A percentile compares a stretch with the other conserved stretches of the same genome.
These are phyloP conservation scores for Perognathus longimembris DNA, from an alignment of 2,113 vertebrate genomes.

Conservation along the genomic window DNA sequence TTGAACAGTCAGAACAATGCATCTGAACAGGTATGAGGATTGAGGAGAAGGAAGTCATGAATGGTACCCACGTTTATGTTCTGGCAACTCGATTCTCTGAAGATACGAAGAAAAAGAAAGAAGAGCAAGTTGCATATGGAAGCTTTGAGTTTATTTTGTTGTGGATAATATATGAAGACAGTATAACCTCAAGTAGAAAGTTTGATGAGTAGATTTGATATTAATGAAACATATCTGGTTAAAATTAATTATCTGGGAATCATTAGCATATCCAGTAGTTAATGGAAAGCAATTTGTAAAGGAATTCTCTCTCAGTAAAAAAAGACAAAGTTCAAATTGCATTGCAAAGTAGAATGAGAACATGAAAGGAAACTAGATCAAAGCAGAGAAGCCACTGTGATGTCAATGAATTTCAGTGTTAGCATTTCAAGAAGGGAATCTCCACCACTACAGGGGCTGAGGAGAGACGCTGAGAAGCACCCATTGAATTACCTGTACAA, in stretches of 20 bases:
- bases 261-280: not conserved
- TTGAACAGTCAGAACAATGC: not conserved
- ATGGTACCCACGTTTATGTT: not conserved
- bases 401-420: not conserved
- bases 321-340: not conserved
- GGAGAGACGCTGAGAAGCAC: not conserved
- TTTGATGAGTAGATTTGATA: not conserved
- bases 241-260: conserved; percentile 34
- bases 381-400: not conserved
- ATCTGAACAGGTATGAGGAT: not conserved
- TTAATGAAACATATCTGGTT: not conserved
- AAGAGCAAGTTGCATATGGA: not conserved
- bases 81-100: not conserved
- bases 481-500: not conserved
- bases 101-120: not conserved
- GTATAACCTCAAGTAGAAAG: not conserved
- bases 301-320: not conserved
- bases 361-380: not conserved
- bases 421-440: not conserved
- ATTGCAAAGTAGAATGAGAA: not conserved
- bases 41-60: not conserved
- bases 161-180: not conserved
- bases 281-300: not conserved
- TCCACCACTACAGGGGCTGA: not conserved
- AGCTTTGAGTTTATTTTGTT: not conserved